A percentile compares a stretch with the other conserved stretches of the same genome.
Conservation (phyloP, 2,113 vertebrate species). For the Scomber colias region DNA sequence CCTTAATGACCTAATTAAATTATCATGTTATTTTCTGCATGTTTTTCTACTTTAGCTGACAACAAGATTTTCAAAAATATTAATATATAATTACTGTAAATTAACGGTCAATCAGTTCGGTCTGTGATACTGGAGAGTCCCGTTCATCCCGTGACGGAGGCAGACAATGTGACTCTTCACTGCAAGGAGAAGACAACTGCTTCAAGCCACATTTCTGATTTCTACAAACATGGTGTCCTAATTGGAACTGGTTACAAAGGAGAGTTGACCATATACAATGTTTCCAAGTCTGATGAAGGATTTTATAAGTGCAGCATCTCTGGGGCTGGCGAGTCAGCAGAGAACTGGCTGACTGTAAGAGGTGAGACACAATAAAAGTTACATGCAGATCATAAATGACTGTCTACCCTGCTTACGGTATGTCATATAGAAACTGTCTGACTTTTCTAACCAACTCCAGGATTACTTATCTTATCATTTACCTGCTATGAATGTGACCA, state of each 20-base stretch:
- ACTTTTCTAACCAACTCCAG: no score
- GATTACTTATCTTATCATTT: no score
- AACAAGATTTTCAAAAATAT: not conserved
- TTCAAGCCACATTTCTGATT: not conserved
- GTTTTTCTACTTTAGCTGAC: no score
- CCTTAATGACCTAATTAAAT: no score
- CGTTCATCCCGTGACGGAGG: not conserved
- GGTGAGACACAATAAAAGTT: not conserved
- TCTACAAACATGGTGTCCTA: constrained; percentile 36
- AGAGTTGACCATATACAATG: not conserved
- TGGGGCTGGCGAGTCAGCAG: constrained; percentile 35
- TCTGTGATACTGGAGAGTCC: constrained; percentile 37
- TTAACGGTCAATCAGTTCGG: not conserved
- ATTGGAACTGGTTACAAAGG: not conserved
- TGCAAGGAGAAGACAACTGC: not conserved
- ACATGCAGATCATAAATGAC: no score
- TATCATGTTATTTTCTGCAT: no score
- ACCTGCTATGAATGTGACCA: no score
- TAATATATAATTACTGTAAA: no score
- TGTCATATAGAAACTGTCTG: no score
- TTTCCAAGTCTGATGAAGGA: constrained; percentile 45
- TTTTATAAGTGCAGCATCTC: constrained; percentile 52
- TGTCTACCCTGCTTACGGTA: no score
- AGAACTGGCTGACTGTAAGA: constrained; percentile 54
- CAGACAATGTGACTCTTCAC: not conserved